Evolutionary conservation across 2,113 vertebrate genomes (phyloP), one percentile per base, ranked within the genome.

Genomic region (Siniperca chuatsi): DNA sequence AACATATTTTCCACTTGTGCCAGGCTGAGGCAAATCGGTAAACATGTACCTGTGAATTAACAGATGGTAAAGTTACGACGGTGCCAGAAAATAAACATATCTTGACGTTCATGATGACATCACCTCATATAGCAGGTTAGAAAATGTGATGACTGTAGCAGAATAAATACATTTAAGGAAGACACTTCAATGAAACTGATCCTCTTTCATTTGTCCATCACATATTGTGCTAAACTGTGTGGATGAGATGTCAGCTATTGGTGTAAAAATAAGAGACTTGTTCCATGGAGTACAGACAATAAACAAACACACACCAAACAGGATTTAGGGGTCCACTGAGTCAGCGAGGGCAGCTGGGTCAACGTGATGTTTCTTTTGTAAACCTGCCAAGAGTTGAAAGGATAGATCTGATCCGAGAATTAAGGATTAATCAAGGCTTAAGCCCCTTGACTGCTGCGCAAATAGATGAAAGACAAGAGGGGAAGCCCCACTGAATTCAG

Each of bases 381-480:
- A 88, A 90, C 54, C n/a, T 85, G 85, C 88, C 85, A 88, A 81
- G 69, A 87, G 77, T 83, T 81, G 69, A 90, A 85, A 76, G 83
- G 68, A 75, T 69, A 35, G 79, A 75, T 29, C 88, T 70, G 78
- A 89, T 82, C 77, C 61, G 81, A 90, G 89, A 85, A 79, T 86
- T 86, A 89, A 65, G 87, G 90, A 90, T 92, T 90, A 90, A 87
- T 84, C 35, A 25, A 71, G 71, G 73, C 16, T 82, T 85, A 89
- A 90, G 79, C 65, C 77, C 61, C 70, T 78, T 52, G 60, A 82
- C 74, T 80, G 83, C 71, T 33, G 83, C 68, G 73, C 67, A 84
- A 76, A 74, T 54, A 86, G 46, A 76, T 33, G 75, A 84, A 66
- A 83, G 57, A 64, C 25, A 23, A 64, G 81, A 64, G 54, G 25